These are phyloP conservation scores for Papio anubis DNA, from an alignment of 2,113 vertebrate genomes.

Conservation along the genomic window DNA sequence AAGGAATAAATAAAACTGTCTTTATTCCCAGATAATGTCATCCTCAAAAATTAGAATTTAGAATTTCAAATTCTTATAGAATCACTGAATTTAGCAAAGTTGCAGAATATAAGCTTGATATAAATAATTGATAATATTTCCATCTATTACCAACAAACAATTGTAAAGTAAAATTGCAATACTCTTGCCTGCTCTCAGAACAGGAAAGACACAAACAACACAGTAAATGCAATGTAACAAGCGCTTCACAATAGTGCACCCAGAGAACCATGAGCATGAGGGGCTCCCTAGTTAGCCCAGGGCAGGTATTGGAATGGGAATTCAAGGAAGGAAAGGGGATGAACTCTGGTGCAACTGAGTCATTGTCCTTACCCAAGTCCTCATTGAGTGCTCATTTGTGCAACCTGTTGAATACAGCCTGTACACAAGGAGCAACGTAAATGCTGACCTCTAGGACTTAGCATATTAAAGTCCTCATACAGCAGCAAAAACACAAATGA, in stretches of 20 bases:
- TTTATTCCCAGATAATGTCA: neutral
- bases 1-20: neutral
- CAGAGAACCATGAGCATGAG: neutral
- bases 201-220: neutral
- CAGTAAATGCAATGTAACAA: too few relatives aligned
- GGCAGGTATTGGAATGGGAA: neutral
- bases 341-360: neutral
- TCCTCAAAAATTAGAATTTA: neutral
- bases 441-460: neutral
- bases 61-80: neutral
- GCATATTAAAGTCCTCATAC: neutral
- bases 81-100: neutral
- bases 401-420: neutral
- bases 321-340: too few relatives aligned
- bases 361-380: neutral
- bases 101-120: neutral
- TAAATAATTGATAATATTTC: neutral
- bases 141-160: neutral
- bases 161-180: neutral
- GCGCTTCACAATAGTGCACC: neutral
- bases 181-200: neutral
- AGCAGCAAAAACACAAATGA: neutral
- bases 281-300: too few relatives aligned
- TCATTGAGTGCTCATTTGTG: neutral
- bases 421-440: neutral